Base-by-base conservation (phyloP, 2,113 vertebrate species). In the Chauna torquata region DNA sequence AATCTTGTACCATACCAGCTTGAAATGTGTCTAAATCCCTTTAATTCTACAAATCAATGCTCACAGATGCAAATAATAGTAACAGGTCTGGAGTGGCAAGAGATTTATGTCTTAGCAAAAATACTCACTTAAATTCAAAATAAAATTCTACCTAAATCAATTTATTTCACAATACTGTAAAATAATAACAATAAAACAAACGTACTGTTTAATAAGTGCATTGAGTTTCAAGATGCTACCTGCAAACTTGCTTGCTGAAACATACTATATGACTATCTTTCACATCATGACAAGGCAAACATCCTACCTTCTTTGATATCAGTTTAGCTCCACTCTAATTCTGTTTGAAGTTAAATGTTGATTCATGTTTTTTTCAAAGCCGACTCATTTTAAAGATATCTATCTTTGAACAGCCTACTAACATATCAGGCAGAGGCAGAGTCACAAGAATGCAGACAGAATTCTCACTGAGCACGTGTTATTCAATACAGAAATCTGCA, bases 271-370 rank as follows among this genome's bases (percentile, higher is more conserved):
- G 15, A 74, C 34, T 86, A 4, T 78, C 79, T 91, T 89, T 82
- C 65, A 69, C 34, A 84, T 49, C 47, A 42, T 82, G 95, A 94
- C 94, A 97, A 82, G 92, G 49, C 34, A 89, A 94, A 87, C 91
- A 74, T 95, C 77, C 42, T 45, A 91, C 68, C 36, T 93, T 86
- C 90, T 96, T 97, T 97, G 94, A 97, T 94, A 79, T 91, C 92
- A 70, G 36, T 94, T 97, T 96, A 96, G 92, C 74, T 92, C 44
- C 65, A 54, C 40, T 94, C 77, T 84, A 89, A 96, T 97, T 95
- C 94, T 96, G 74, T 96, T 96, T 94, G 95, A 97, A 96, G 83
- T 18, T 95, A 94, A 95, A 89, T 94, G 88, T 96, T 96, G 80
- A 95, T 88, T 95, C 80, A 91, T 92, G 80, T 84, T 82, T 93